These are phyloP conservation scores for Anguilla anguilla DNA, from an alignment of 2,797 vertebrate genomes.

Conservation along the genomic window DNA sequence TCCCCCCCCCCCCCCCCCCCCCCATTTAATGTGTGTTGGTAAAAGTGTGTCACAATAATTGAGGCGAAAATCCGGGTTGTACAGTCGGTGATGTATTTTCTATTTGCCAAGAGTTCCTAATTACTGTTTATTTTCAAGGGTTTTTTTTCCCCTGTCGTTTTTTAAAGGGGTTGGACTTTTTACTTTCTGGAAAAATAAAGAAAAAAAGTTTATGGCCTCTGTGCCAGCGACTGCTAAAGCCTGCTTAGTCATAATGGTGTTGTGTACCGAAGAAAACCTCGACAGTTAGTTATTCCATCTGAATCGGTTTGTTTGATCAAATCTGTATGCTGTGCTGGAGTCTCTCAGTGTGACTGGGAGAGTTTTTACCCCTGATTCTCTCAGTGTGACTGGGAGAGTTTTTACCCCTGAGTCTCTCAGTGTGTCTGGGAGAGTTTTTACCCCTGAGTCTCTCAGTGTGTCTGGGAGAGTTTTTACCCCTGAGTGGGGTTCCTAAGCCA, in stretches of 20 bases:
- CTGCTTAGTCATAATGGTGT: background rate
- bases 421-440: no score
- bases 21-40: background rate
- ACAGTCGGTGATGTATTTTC: background rate
- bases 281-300: slow-evolving; percentile 25
- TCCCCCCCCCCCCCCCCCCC: no score
- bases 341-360: slow-evolving; percentile 26
- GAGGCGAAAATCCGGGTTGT: background rate
- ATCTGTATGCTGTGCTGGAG: slow-evolving; percentile 26
- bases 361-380: slow-evolving; percentile 4
- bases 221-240: background rate
- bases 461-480: no score
- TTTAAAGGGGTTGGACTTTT: background rate
- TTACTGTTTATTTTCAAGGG: background rate
- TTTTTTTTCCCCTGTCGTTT: background rate
- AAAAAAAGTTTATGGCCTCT: background rate
- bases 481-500: background rate
- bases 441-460: no score
- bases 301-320: slow-evolving; percentile 22
- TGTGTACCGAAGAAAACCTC: slow-evolving; percentile 10
- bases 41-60: background rate
- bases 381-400: no score
- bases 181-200: background rate
- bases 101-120: background rate
- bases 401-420: no score